Evolutionary conservation across 2,113 vertebrate species (phyloP).

Genomic region (Hepsetus odoe): DNA sequence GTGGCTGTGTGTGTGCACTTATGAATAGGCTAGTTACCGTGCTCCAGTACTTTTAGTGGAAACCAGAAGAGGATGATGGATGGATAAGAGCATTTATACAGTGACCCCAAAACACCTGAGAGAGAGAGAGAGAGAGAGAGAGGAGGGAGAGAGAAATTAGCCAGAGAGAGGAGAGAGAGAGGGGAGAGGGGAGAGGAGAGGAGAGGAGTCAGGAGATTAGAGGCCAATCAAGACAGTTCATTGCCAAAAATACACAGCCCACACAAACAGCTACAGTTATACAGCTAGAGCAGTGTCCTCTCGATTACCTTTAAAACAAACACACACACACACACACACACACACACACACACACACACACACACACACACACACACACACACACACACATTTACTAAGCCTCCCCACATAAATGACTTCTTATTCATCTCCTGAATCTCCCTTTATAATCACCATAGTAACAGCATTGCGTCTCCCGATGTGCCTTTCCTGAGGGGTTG

Average conservation of each 20-base stretch:
- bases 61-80: constrained; percentile 99
- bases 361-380: constrained; percentile 49
- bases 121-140: constrained; percentile 71
- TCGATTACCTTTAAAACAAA: constrained; percentile 55
- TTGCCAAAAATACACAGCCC: constrained; percentile 70
- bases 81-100: constrained; percentile 99
- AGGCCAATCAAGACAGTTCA: constrained; percentile 58
- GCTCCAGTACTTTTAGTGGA: constrained; percentile 94
- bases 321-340: constrained; percentile 46
- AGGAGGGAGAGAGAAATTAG: constrained; percentile 66
- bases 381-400: constrained; percentile 45
- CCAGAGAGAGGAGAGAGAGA: constrained; percentile 74
- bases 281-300: constrained; percentile 62
- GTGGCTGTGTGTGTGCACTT: neutral
- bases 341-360: constrained; percentile 50
- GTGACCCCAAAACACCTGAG: constrained; percentile 99
- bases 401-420: constrained; percentile 70
- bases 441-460: constrained; percentile 68
- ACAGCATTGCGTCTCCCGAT: constrained; percentile 50
- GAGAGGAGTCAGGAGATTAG: constrained; percentile 63
- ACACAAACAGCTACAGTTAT: constrained; percentile 63
- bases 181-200: constrained; percentile 70
- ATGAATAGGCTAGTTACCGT: constrained; percentile 79
- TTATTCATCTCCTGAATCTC: constrained; percentile 74
- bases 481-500: constrained; percentile 41